phyloP scores from a whole-genome alignment of 1,140 invertebrate species.

The Idris sp. region DNA sequence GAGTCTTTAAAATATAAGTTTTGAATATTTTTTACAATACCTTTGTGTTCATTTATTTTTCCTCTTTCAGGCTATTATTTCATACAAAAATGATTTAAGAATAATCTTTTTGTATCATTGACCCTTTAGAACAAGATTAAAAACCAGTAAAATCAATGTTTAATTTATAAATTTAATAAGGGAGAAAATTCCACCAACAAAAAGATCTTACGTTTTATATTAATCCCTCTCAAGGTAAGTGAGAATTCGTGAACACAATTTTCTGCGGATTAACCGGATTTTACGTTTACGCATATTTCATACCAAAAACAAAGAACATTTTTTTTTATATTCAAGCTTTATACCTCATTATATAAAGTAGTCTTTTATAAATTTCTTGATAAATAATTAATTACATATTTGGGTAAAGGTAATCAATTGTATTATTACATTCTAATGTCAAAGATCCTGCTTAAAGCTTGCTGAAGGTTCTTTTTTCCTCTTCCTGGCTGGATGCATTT shows the following conservation, averaged over 20 bases:
- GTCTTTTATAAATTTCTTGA: too few relatives aligned
- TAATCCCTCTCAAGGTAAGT: slow-evolving; percentile 16
- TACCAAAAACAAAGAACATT: too few relatives aligned
- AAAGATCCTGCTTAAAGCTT: slow-evolving; percentile 32
- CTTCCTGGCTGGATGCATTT: slow-evolving; percentile 60
- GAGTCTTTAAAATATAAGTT: slow-evolving; percentile 66
- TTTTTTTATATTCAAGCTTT: neutral
- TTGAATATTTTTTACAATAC: slow-evolving; percentile 66
- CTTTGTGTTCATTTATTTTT: slow-evolving; percentile 29
- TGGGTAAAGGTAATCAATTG: slow-evolving; percentile 34
- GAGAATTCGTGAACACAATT: slow-evolving; percentile 21
- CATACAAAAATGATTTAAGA: too few relatives aligned
- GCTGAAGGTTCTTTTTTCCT: slow-evolving; percentile 8
- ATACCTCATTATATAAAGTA: too few relatives aligned
- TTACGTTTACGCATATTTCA: slow-evolving; percentile 15
- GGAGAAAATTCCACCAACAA: neutral
- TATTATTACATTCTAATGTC: too few relatives aligned
- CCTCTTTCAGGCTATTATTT: too few relatives aligned
- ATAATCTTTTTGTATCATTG: too few relatives aligned
- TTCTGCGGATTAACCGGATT: slow-evolving; percentile 28
- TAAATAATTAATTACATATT: slow-evolving; percentile 6
- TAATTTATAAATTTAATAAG: slow-evolving; percentile 6
- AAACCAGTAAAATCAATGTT: too few relatives aligned
- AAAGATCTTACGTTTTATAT: slow-evolving; percentile 27
- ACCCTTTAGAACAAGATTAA: too few relatives aligned